Evolutionary conservation across 2,888 invertebrate species (phyloP), one percentile per base, ranked within the genome.

Genomic region (Drosophila lacicola): DNA sequence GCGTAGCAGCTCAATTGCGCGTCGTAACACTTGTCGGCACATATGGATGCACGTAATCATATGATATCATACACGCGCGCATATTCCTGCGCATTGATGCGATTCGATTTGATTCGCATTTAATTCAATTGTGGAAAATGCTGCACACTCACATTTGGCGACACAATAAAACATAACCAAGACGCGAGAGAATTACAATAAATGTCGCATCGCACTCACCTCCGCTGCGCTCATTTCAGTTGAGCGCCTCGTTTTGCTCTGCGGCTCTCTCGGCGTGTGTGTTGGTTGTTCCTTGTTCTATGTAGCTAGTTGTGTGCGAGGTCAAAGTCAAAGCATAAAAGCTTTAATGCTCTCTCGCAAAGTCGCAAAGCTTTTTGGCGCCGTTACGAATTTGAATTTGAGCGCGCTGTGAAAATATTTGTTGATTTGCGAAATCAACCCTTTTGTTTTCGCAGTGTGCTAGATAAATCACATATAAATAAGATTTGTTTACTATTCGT

Each of bases 171-270:
- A 25, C 21, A 55, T 41, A 41, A 61, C 36, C 14, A 37, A 37
- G 49, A 33, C 42, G 33, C 21, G n/a, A 5, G 6, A 14, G 14
- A 17, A 42, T 21, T 4, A 33, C 17, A 44, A 2, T 8, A 14
- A 36, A 0, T 44, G 37, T 14, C 46, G 3, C 17, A 11, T 33
- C 25, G 21, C 60, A 84, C 87, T 81, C 61, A 82, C 85, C 88
- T 82, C 79, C 34, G 60, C 9, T n/a, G 37, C 64, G 47, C 85
- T 79, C 88, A 87, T 79, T 45, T 65, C 25, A 13, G 45, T 17
- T 41, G 36, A 46, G 37, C 37, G 41, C n/a, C 8, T 29, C 37
- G 9, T 34, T 60, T 36, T 4, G 41, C 33, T 42, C 19, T 39
- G 39, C 25, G 25, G 14, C 14, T 44, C 34, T n/a, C 63, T 57